Base-by-base conservation (phyloP, 1,140 invertebrate genomes). In the Brachionus calyciflorus region DNA sequence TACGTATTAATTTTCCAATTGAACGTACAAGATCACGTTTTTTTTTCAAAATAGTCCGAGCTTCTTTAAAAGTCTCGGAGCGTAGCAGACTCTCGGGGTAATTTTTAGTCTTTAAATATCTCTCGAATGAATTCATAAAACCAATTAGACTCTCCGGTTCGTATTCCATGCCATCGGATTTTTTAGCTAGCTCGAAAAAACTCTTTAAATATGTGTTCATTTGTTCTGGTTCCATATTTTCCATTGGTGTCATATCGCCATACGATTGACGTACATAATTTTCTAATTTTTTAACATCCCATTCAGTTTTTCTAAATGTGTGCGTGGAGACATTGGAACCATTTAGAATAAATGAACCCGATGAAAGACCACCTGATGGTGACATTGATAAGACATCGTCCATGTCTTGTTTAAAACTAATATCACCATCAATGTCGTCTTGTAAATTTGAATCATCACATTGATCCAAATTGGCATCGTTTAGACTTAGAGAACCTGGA, bases 61-160 rank as follows among this genome's bases (percentile, higher is more conserved):
- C 41, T 46, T 55, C 49, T 26, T 55, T 55, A 44, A 76, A 76
- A 0, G 49, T 55, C 9, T 55, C 49, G 5, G 73, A 76, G 9
- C 49, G 6, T 1, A 76, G 49, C 19, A 76, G n/a, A 37, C 49
- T 76, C 19, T 55, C 49, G 7, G 73, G 49, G 26, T 76, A 76
- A 26, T 76, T 76, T 48, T 55, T 55, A 12, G 73, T 55, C n/a
- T 76, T 76, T 9, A 76, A 12, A 37, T 76, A 76, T n/a, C 73
- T 33, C 28, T 76, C 73, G 30, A 76, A 55, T 12, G 73, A 76
- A 19, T 55, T 55, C 73, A 76, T 76, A 30, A 76, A 76, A 24
- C 73, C 49, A 12, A 55, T 55, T 12, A 76, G 17, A n/a, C 44
- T 44, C 19, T 76, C 73, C 4, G 73, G 73, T 19, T 76, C 73